Base-by-base conservation (phyloP, 2,888 invertebrate genomes). In the Polyommatus iphigenia region DNA sequence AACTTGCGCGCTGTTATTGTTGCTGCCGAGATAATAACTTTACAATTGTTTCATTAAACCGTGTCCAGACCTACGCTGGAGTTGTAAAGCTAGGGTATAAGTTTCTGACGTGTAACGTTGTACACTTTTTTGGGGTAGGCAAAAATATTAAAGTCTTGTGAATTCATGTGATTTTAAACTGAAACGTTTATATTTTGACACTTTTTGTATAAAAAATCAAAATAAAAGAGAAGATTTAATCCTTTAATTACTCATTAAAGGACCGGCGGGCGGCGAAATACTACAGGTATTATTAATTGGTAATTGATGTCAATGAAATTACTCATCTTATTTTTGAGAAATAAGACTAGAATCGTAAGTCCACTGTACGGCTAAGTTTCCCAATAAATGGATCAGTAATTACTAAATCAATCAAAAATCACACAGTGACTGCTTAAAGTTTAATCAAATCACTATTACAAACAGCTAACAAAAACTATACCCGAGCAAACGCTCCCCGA, bases 1-100 rank as follows among this genome's bases (percentile, higher is more conserved):
- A 84, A 87, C 81, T 81, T 80, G 78, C 72, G 78, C 76, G 59
- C 78, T 76, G 76, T 78, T 76, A 80, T 80, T 71, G 79, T 76
- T 79, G 67, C 73, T 71, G 76, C 76, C 54, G 46, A 75, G 75
- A 75, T 75, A 75, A 75, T 75, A 75, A 75, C 75, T 75, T 75
- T 75, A 50, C 20, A 54, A 75, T 75, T 75, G 20, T 75, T 75
- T 54, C 75, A 75, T 75, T 75, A 75, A 75, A 72, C 75, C 75
- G 18, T 75, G 46, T 75, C 50, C 75, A 29, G 24, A 15, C 54
- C 20, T 15, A 20, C 75, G 24, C 10, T 29, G 15, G 67, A 67
- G n/a, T 20, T 59, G 18, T 54, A 18, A 15, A 18, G 18, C 54
- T 54, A 18, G 18, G 18, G 18, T 18, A 18, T 54, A 54, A 15